A percentile compares a stretch with the other conserved stretches of the same genome.
Conservation (phyloP, 2,113 vertebrate genomes). For the Naja naja region DNA sequence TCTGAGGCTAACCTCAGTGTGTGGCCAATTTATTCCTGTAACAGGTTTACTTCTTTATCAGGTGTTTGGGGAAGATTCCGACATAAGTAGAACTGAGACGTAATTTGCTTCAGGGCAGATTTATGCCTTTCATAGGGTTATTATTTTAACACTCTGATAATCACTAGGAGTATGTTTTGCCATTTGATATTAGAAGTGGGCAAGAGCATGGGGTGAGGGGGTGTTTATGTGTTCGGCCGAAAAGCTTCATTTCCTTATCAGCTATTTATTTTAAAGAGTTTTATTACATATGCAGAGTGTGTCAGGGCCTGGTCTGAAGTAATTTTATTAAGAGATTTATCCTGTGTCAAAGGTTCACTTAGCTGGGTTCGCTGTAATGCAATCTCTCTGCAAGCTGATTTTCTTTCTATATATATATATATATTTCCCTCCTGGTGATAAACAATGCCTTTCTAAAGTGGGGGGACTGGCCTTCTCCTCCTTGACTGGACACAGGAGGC, state of each 20-base stretch:
- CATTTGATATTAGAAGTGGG: conserved; percentile 65
- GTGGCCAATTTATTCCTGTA: conserved; percentile 74
- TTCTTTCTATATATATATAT: conserved; percentile 31
- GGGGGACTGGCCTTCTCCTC: background rate
- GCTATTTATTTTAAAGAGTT: conserved; percentile 55
- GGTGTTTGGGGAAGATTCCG: conserved; percentile 63
- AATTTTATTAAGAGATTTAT: conserved; percentile 68
- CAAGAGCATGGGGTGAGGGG: conserved; percentile 3
- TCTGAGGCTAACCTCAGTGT: conserved; percentile 69
- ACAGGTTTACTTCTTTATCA: conserved; percentile 72
- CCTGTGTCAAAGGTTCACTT: conserved; percentile 55
- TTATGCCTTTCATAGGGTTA: conserved; percentile 58
- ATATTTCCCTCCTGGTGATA: conserved; percentile 43
- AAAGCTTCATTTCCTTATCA: conserved; percentile 61
- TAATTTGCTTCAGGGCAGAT: conserved; percentile 62
- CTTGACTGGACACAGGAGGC: background rate
- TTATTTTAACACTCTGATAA: conserved; percentile 65
- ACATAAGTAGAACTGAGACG: conserved; percentile 56
- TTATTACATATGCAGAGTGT: conserved; percentile 59
- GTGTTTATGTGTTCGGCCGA: conserved; percentile 57
- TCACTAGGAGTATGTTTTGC: conserved; percentile 63
- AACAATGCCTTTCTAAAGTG: conserved; percentile 40
- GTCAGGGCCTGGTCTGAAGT: conserved; percentile 44
- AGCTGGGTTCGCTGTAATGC: conserved; percentile 44
- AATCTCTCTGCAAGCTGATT: conserved; percentile 61